Evolutionary conservation across 1,140 invertebrate genomes (phyloP).

Genomic region (Dinothrombium tinctorium): DNA sequence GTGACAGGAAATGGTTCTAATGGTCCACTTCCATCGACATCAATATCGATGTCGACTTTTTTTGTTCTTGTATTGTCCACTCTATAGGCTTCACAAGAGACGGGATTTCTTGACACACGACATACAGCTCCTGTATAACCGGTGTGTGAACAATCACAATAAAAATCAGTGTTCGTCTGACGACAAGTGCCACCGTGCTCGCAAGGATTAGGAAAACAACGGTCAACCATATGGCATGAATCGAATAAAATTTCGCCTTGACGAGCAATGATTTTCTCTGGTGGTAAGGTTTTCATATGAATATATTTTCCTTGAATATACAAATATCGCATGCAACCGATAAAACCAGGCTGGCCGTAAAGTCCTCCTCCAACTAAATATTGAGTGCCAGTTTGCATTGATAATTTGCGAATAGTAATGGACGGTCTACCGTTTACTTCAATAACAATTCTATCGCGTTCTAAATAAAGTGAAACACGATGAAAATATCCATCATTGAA

Average conservation of each 20-base stretch:
- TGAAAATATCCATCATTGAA: constrained; percentile 84
- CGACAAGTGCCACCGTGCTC: constrained; percentile 72
- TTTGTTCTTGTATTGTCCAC: constrained; percentile 24
- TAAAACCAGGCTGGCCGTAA: constrained; percentile 27
- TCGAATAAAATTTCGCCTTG: constrained; percentile 32
- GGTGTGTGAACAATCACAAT: constrained; percentile 62
- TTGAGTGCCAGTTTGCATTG: constrained; percentile 43
- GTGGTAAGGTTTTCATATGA: constrained; percentile 9
- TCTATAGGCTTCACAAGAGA: constrained; percentile 71
- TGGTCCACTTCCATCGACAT: constrained; percentile 85
- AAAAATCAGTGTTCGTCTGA: constrained; percentile 72
- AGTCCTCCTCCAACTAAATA: constrained; percentile 43
- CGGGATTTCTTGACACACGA: constrained; percentile 56
- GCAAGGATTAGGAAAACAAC: constrained; percentile 93
- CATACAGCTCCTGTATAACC: constrained; percentile 90
- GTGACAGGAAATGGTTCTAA: constrained; percentile 68
- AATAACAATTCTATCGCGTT: constrained; percentile 26
- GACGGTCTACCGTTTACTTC: constrained; percentile 36
- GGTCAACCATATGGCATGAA: constrained; percentile 33
- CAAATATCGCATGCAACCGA: constrained; percentile 72
- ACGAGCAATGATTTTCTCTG: constrained; percentile 7
- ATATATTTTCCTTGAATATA: constrained; percentile 59
- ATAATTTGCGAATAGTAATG: constrained; percentile 43
- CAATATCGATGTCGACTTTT: constrained; percentile 44
- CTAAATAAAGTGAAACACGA: constrained; percentile 38